Percentiles rank a stretch among this genome's conserved stretches.
These are phyloP conservation scores for Brachyhypopomus gauderio DNA, from an alignment of 2,113 vertebrate species.

Conservation along the genomic window DNA sequence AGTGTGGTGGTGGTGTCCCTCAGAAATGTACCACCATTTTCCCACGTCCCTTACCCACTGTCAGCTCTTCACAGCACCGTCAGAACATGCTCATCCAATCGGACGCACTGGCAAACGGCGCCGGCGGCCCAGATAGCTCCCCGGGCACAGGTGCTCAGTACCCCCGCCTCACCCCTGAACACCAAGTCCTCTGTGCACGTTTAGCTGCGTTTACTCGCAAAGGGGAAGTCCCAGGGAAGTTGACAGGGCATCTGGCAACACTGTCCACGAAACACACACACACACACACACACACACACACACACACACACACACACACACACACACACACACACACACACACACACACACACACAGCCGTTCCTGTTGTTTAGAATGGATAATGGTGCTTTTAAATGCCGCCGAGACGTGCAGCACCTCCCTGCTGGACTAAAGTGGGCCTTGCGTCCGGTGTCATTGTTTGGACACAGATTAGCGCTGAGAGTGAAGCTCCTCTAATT, in stretches of 20 bases:
- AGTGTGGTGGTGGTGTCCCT: no score
- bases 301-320: slow-evolving; percentile 1
- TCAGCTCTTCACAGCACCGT: neutral
- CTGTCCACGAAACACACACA: neutral
- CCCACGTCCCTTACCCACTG: no score
- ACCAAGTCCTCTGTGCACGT: slow-evolving; percentile 2
- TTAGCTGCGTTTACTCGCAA: slow-evolving; percentile 28
- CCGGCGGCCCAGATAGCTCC: neutral
- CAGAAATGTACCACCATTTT: no score
- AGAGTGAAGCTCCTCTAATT: slow-evolving; percentile 51
- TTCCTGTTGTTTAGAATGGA: slow-evolving; percentile 49
- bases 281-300: slow-evolving; percentile 15
- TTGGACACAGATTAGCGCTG: slow-evolving; percentile 36
- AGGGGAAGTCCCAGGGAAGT: slow-evolving; percentile 48
- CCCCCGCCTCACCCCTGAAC: neutral
- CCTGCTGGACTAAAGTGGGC: slow-evolving; percentile 7
- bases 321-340: slow-evolving; percentile 16
- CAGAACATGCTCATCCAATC: neutral
- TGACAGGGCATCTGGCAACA: slow-evolving; percentile 43
- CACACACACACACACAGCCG: slow-evolving; percentile 7
- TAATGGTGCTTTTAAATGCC: slow-evolving; percentile 37
- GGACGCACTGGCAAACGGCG: slow-evolving; percentile 3
- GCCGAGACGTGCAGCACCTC: slow-evolving; percentile 28
- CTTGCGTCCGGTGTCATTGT: slow-evolving; percentile 33
- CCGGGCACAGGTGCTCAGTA: neutral